Evolutionary conservation across 2,797 vertebrate species (phyloP).

Genomic region (Poeciliopsis presidionis): DNA sequence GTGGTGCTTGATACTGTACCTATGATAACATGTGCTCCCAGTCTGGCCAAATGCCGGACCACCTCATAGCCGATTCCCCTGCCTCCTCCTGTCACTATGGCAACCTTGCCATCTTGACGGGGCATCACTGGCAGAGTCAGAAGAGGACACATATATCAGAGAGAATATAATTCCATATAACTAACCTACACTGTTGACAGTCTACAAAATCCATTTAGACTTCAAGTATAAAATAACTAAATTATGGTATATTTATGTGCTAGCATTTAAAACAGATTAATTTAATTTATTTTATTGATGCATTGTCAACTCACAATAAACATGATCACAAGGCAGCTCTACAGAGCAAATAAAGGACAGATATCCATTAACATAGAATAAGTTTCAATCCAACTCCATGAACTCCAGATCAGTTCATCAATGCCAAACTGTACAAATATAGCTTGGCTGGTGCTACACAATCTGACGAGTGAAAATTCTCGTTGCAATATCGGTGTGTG

Average conservation of each 20-base stretch:
- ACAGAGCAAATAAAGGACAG: background rate
- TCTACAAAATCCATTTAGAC: background rate
- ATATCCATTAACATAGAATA: background rate
- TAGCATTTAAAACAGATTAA: background rate
- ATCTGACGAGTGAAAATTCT: too few relatives aligned
- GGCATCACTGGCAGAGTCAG: constrained; percentile 81
- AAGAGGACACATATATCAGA: constrained; percentile 73
- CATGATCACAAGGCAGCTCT: background rate
- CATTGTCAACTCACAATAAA: background rate
- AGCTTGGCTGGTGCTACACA: too few relatives aligned
- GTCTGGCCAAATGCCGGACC: constrained; percentile 82
- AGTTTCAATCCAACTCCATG: background rate
- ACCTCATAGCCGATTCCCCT: constrained; percentile 89
- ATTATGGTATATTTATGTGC: too few relatives aligned
- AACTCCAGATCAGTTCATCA: background rate
- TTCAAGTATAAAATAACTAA: too few relatives aligned
- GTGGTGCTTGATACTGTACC: constrained; percentile 80
- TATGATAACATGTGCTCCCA: constrained; percentile 89
- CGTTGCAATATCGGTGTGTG: too few relatives aligned
- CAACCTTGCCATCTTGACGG: constrained; percentile 87
- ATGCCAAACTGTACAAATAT: too few relatives aligned
- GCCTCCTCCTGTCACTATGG: constrained; percentile 90
- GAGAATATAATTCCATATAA: constrained; percentile 38
- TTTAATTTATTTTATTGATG: background rate
- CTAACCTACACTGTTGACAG: background rate